Evolutionary conservation across 1,140 invertebrate genomes (phyloP), one percentile per base, ranked within the genome.

Genomic region (Notospermus geniculatus): DNA sequence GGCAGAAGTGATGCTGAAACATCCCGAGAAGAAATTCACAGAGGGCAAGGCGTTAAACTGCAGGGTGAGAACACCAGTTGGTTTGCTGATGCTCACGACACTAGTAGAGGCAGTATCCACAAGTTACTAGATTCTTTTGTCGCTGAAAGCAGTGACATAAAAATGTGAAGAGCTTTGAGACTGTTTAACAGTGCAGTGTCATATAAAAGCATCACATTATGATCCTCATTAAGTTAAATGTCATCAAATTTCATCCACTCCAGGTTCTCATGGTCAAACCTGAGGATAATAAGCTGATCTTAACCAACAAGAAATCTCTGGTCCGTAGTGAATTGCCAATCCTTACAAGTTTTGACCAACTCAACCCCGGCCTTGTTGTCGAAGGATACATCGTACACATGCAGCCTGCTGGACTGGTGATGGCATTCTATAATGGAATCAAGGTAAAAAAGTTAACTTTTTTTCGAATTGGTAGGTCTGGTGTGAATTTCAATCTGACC

Each of bases 1-100:
- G 0, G 83, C 82, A 22, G 74, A 81, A 52, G 71, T 84, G 27
- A 79, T 80, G 0, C 61, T 84, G 0, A 72, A 72, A 59, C 61
- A 77, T 54, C 71, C 73, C n/a, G 64, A 70, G 41, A 76, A 78
- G 63, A 68, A 74, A 43, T 82, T 78, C 63, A 58, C 64, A 25
- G 32, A 59, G 7, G 77, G 73, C 2, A 64, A 73, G 56, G 66
- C 73, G 43, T 52, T 83, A 0, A 75, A 77, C 65, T 80, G 79
- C 62, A 66, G 73, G 65, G 76, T 83, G 63, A 70, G 67, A 43
- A 11, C 39, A 43, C 11, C 19, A n/a, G n/a, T n/a, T 36, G 4
- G 32, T 36, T 36, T 36, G 4, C 32, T 36, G 32, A 36, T n/a
- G n/a, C n/a, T n/a, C n/a, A n/a, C n/a, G n/a, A n/a, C n/a, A n/a